Percentiles rank a stretch among this genome's conserved stretches.
Evolutionary conservation across 2,797 vertebrate species (phyloP).

Genomic region (Protonibea diacanthus): DNA sequence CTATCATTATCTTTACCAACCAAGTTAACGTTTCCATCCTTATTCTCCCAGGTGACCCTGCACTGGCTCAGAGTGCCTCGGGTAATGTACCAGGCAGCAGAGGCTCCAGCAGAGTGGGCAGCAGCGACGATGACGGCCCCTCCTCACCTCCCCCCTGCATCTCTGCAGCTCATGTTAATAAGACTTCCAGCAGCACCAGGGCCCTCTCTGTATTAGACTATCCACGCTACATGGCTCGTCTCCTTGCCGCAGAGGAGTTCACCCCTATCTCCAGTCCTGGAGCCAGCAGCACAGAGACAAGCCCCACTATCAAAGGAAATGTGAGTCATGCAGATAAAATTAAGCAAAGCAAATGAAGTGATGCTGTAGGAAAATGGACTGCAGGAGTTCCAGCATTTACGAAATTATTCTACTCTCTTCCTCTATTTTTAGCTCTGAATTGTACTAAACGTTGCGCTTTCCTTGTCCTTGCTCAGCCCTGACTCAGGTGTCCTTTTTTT

Average conservation of each 20-base stretch:
- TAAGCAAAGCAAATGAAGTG: conserved; percentile 12
- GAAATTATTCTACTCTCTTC: not conserved
- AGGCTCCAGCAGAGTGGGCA: conserved; percentile 78
- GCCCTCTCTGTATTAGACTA: conserved; percentile 86
- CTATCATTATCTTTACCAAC: not conserved
- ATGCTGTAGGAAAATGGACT: not conserved
- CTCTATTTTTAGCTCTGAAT: not conserved
- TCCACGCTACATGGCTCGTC: conserved; percentile 86
- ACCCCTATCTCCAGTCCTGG: conserved; percentile 80
- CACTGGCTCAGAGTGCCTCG: conserved; percentile 29
- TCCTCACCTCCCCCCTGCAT: conserved; percentile 43
- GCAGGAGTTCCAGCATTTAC: not conserved
- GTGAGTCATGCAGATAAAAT: conserved; percentile 51
- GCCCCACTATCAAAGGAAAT: conserved; percentile 75
- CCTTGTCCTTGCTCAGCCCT: not conserved
- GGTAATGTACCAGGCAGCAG: conserved; percentile 55
- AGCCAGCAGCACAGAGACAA: conserved; percentile 77
- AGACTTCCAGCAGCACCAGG: conserved; percentile 48
- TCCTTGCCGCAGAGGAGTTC: conserved; percentile 71
- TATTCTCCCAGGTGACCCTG: conserved; percentile 66
- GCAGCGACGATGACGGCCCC: conserved; percentile 81
- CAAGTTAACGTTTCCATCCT: conserved; percentile 6
- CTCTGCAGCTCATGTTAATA: conserved; percentile 59
- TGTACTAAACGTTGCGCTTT: not conserved
- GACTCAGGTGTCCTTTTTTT: conserved; percentile 21